Percentiles rank a stretch among this genome's conserved stretches.
These are phyloP conservation scores for Leptinotarsa lineolata DNA, from an alignment of 1,140 invertebrate genomes.

Conservation along the genomic window DNA sequence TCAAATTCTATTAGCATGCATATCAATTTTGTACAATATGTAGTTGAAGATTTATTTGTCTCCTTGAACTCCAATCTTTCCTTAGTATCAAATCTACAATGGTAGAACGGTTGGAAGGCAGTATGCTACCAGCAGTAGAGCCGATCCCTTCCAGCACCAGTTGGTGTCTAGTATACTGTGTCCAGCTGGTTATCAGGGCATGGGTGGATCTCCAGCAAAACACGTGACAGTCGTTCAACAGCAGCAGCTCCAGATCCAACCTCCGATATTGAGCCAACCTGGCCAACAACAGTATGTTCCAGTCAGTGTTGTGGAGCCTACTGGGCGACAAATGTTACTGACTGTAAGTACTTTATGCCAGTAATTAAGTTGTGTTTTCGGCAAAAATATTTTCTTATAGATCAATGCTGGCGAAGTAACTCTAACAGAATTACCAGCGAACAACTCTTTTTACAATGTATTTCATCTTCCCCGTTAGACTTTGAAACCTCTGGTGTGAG, in stretches of 20 bases:
- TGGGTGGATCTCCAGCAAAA: conserved; percentile 81
- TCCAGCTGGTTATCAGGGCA: conserved; percentile 80
- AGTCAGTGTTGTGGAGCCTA: conserved; percentile 86
- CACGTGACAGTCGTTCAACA: conserved; percentile 85
- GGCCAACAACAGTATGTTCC: conserved; percentile 83
- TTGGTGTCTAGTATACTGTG: conserved; percentile 91
- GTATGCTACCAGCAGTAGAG: conserved; percentile 62
- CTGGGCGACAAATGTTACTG: conserved; percentile 69
- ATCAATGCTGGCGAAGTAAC: too few relatives aligned
- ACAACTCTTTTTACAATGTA: too few relatives aligned
- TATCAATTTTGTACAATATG: too few relatives aligned
- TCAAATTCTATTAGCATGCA: too few relatives aligned
- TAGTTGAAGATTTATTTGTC: conserved; percentile 11
- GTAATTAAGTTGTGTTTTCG: too few relatives aligned
- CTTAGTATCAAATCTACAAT: conserved; percentile 88
- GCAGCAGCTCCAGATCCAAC: conserved; percentile 69
- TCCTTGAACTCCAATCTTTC: conserved; percentile 34
- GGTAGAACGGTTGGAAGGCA: conserved; percentile 71
- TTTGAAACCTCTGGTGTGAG: too few relatives aligned
- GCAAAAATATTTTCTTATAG: too few relatives aligned
- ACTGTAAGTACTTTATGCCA: conserved; percentile 57
- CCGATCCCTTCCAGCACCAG: conserved; percentile 82
- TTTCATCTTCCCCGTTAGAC: too few relatives aligned
- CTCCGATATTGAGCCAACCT: conserved; percentile 70
- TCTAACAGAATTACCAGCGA: too few relatives aligned